Conservation (phyloP, 2,797 vertebrate species). For the Kryptolebias ocellatus region DNA sequence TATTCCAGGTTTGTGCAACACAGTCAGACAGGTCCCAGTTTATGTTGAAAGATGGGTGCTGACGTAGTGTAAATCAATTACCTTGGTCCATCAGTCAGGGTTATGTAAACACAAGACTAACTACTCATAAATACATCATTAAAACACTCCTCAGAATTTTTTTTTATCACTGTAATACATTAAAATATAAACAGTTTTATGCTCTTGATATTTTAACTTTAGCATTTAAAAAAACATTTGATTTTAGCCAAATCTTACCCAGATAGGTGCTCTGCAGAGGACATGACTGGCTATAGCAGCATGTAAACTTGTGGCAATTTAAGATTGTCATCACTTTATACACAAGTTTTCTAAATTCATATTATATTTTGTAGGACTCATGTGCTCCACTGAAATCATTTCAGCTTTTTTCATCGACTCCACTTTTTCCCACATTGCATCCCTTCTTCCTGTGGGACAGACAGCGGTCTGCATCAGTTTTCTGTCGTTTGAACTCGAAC, state of each 20-base stretch:
- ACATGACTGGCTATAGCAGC: not conserved
- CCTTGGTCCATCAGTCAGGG: too few species aligned
- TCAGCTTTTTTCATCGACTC: not conserved
- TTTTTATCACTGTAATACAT: not conserved
- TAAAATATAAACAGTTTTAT: not conserved
- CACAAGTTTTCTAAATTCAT: not conserved
- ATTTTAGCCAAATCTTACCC: too few species aligned
- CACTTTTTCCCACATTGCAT: not conserved
- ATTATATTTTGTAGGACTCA: constrained; percentile 31
- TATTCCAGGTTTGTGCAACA: too few species aligned
- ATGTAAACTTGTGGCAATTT: not conserved
- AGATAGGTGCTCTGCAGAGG: not conserved
- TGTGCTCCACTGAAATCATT: not conserved
- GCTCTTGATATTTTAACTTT: not conserved
- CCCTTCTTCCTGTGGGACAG: not conserved
- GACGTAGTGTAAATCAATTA: too few species aligned
- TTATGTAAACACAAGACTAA: not conserved
- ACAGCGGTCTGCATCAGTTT: constrained; percentile 62
- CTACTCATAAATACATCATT: not conserved
- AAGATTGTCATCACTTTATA: not conserved
- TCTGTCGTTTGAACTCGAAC: constrained; percentile 79
- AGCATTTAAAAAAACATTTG: not conserved
- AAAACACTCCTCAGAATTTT: not conserved
- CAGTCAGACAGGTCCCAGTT: too few species aligned
- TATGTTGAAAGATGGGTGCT: too few species aligned